These are phyloP conservation scores for Hypolimnas misippus DNA, from an alignment of 2,888 invertebrate species.

Conservation along the genomic window DNA sequence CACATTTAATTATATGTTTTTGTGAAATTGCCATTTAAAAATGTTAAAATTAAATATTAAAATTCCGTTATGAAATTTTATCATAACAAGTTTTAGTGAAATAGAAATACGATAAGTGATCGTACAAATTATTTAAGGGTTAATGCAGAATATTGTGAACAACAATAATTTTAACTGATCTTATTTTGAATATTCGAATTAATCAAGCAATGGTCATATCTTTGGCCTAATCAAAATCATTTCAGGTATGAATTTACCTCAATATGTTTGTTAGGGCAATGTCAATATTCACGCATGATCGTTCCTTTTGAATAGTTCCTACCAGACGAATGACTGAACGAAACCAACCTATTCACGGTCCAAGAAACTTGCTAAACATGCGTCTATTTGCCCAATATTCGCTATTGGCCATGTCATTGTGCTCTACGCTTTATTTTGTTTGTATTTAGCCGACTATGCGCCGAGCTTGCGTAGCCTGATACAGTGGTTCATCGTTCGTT, in stretches of 20 bases:
- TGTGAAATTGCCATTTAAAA: too few species aligned
- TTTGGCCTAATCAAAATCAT: constrained; percentile 30
- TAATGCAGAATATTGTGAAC: neutral
- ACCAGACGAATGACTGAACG: constrained; percentile 44
- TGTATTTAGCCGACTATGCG: constrained; percentile 33
- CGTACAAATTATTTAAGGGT: too few species aligned
- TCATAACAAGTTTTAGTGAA: too few species aligned
- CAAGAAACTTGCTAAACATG: constrained; percentile 50
- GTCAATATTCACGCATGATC: constrained; percentile 54
- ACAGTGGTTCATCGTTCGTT: constrained; percentile 26
- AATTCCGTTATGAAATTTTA: too few species aligned
- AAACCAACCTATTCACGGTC: constrained; percentile 47
- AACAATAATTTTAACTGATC: constrained; percentile 16
- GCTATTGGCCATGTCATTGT: constrained; percentile 27
- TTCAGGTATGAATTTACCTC: constrained; percentile 37
- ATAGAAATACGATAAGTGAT: too few species aligned
- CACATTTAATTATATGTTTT: too few species aligned
- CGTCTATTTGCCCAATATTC: constrained; percentile 43
- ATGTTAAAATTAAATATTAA: too few species aligned
- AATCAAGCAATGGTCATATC: constrained; percentile 12
- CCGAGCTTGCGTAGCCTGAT: constrained; percentile 23
- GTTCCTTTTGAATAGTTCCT: constrained; percentile 51
- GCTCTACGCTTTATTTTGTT: constrained; percentile 32
- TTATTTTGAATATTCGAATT: constrained; percentile 25
- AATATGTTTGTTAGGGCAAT: constrained; percentile 43